A percentile compares a stretch with the other conserved stretches of the same genome.
Conservation (phyloP, 2,113 vertebrate species). For the Neolamprologus devosi region DNA sequence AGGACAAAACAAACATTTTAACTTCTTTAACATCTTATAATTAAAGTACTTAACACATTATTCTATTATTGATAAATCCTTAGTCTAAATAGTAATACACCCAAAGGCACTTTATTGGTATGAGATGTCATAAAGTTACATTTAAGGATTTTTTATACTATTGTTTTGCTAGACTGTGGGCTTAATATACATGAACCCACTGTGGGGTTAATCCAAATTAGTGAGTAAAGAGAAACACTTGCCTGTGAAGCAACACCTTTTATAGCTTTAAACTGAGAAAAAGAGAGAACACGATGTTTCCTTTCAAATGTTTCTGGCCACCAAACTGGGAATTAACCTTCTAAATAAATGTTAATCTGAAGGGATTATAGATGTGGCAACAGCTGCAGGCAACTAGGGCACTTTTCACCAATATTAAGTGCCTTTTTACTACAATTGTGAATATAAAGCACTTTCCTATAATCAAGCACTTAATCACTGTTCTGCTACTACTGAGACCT, state of each 20-base stretch:
- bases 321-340: not conserved
- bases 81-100: not conserved
- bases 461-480: accelerated
- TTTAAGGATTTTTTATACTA: not conserved
- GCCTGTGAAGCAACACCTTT: not conserved
- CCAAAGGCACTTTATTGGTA: not conserved
- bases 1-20: not conserved
- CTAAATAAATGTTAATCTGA: not conserved
- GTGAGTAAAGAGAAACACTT: not conserved
- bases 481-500: not conserved
- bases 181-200: not conserved
- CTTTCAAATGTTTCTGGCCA: not conserved
- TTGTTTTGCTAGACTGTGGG: not conserved
- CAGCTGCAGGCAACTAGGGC: not conserved
- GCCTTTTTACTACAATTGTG: not conserved
- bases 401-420: not conserved
- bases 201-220: accelerated
- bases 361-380: not conserved
- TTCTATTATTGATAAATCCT: not conserved
- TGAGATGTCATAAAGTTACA: not conserved
- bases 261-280: not conserved
- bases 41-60: not conserved
- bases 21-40: not conserved
- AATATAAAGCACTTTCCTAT: not conserved
- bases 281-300: not conserved